A percentile compares a stretch with the other conserved stretches of the same genome.
Evolutionary conservation across 2,113 vertebrate species (phyloP).

Genomic region (Gadus chalcogrammus): DNA sequence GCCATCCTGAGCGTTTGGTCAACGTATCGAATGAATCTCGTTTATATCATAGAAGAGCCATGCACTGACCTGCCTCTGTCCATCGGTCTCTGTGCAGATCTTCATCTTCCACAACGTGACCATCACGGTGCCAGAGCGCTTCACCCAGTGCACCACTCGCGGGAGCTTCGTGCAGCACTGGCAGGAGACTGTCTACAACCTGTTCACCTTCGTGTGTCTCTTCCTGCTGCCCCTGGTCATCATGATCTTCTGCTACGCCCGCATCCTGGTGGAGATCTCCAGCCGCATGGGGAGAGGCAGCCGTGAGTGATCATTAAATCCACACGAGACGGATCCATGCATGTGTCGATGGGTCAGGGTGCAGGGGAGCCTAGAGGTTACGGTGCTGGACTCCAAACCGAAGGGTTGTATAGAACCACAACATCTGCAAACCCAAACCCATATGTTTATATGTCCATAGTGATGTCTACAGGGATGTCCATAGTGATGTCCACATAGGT

Average conservation of each 20-base stretch:
- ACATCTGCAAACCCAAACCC: too few species aligned
- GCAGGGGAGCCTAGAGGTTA: background rate
- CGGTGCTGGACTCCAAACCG: background rate
- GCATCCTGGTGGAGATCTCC: constrained; percentile 79
- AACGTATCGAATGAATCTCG: too few species aligned
- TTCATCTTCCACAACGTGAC: constrained; percentile 78
- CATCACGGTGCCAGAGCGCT: constrained; percentile 75
- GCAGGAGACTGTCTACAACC: constrained; percentile 80
- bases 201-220: constrained; percentile 80
- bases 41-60: too few species aligned
- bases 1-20: too few species aligned
- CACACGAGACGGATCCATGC: too few species aligned
- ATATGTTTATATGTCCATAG: too few species aligned
- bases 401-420: background rate
- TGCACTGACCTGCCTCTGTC: too few species aligned
- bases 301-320: constrained; percentile 48
- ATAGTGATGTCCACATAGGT: too few species aligned
- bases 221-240: constrained; percentile 78
- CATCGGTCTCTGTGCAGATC: constrained; percentile 55
- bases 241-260: constrained; percentile 80
- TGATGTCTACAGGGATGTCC: too few species aligned
- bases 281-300: constrained; percentile 70
- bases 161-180: constrained; percentile 74
- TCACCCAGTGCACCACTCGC: constrained; percentile 78
- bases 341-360: background rate